Evolutionary conservation across 1,140 invertebrate species (phyloP), one percentile per base, ranked within the genome.

Genomic region (Probaryconus sp.): DNA sequence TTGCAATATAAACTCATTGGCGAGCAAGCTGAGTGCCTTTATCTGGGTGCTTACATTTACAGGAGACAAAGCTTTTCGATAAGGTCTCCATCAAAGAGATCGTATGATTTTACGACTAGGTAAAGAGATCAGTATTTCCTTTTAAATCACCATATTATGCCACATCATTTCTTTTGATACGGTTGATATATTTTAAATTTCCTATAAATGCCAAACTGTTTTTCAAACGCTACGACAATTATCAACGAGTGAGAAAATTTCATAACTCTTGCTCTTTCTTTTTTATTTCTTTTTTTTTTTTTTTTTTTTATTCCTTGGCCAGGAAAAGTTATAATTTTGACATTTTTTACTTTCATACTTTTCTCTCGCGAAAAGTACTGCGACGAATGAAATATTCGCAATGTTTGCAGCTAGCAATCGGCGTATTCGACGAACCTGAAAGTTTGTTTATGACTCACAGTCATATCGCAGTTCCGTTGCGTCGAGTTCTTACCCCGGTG

Each of bases 311-410:
- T n/a, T n/a, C n/a, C n/a, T n/a, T n/a, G n/a, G n/a, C n/a, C n/a
- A n/a, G n/a, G n/a, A n/a, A n/a, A n/a, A n/a, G n/a, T n/a, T n/a
- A n/a, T n/a, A n/a, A n/a, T n/a, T n/a, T n/a, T n/a, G n/a, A n/a
- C n/a, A n/a, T n/a, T n/a, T n/a, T n/a, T n/a, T n/a, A n/a, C n/a
- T n/a, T n/a, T n/a, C n/a, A n/a, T n/a, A n/a, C n/a, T n/a, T n/a
- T n/a, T n/a, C n/a, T 77, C 75, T 70, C 53, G 71, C 33, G 43
- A 56, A 76, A 78, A 63, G 58, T 69, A 70, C 75, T 70, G 48
- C 69, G 70, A 76, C 80, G n/a, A 82, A 82, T 83, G 81, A 83
- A 85, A 85, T 83, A 85, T 85, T 83, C 83, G 78, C 80, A 79
- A 78, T 77, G 76, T 65, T 76, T 83, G 76, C 74, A 69, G 69